A percentile compares a stretch with the other conserved stretches of the same genome.
phyloP scores from a whole-genome alignment of 2,797 vertebrate genomes.

The Phataginus tricuspis region DNA sequence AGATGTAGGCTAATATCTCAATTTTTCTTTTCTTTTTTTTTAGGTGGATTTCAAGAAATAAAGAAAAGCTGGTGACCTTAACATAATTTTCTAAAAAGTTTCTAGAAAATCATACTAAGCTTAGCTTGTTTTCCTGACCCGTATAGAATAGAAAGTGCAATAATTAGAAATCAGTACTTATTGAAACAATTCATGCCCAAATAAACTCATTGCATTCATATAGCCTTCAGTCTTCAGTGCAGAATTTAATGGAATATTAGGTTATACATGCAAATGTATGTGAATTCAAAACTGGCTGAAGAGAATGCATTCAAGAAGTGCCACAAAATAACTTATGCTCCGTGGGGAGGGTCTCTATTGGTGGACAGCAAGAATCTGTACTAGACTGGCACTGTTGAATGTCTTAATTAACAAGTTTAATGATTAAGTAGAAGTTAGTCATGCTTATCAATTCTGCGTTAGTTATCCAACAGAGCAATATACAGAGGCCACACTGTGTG shows the following conservation, averaged over 20 bases:
- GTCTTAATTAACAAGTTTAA: background rate
- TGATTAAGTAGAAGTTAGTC: background rate
- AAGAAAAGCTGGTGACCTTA: background rate
- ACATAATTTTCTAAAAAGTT: slow-evolving; percentile 43
- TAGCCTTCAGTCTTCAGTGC: background rate
- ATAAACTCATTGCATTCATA: slow-evolving; percentile 28
- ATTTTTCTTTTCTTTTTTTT: background rate
- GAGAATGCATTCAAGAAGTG: background rate
- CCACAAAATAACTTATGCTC: background rate
- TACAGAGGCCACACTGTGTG: background rate
- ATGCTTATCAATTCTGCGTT: background rate
- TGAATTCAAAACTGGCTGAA: background rate
- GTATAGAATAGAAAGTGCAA: background rate
- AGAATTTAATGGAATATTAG: background rate
- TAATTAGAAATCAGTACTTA: slow-evolving; percentile 47
- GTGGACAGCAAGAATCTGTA: background rate
- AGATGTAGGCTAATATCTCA: background rate
- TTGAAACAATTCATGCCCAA: slow-evolving; percentile 15
- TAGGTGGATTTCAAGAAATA: background rate
- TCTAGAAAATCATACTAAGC: slow-evolving; percentile 41
- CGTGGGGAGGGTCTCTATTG: background rate
- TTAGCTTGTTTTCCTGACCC: slow-evolving; percentile 55
- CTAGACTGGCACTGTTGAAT: rapidly evolving
- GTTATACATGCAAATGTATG: background rate
- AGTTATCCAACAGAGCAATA: background rate